These are phyloP conservation scores for Marasmarcha lunaedactyla DNA, from an alignment of 2,888 invertebrate species.

Conservation along the genomic window DNA sequence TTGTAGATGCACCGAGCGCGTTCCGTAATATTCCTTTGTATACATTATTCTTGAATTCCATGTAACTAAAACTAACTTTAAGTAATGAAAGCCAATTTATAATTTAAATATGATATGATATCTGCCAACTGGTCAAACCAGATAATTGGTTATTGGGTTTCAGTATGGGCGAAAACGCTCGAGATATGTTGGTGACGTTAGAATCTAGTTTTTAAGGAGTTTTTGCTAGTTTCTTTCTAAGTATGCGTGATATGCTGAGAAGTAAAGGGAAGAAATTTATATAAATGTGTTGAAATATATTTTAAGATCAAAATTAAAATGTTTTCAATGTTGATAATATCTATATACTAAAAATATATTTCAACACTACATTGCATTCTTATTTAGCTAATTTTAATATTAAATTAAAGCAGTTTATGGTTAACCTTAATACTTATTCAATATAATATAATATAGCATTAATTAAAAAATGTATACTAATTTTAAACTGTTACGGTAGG, in stretches of 20 bases:
- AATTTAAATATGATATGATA: neutral
- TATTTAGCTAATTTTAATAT: slow-evolving; percentile 29
- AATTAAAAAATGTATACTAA: slow-evolving; percentile 7
- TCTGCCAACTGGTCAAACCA: neutral
- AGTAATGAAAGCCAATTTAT: no score
- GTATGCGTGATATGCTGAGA: slow-evolving; percentile 57
- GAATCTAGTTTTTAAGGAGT: slow-evolving; percentile 38
- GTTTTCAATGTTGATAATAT: slow-evolving; percentile 12
- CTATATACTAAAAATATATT: slow-evolving; percentile 26
- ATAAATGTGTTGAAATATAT: slow-evolving; percentile 39
- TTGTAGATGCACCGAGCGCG: no score
- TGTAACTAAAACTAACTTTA: no score
- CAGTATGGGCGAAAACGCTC: neutral
- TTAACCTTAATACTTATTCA: slow-evolving; percentile 21
- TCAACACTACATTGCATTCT: slow-evolving; percentile 47
- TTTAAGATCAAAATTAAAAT: slow-evolving; percentile 17
- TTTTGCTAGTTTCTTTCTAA: slow-evolving; percentile 31
- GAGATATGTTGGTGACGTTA: slow-evolving; percentile 29
- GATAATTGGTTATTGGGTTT: neutral
- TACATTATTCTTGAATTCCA: no score
- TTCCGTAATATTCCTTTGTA: no score
- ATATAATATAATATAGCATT: slow-evolving; percentile 25
- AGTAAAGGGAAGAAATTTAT: slow-evolving; percentile 43
- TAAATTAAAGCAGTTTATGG: slow-evolving; percentile 46
- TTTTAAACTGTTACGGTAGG: slow-evolving; percentile 17